Evolutionary conservation across 2,888 invertebrate genomes (phyloP).

Genomic region (Dasypogon diadema): DNA sequence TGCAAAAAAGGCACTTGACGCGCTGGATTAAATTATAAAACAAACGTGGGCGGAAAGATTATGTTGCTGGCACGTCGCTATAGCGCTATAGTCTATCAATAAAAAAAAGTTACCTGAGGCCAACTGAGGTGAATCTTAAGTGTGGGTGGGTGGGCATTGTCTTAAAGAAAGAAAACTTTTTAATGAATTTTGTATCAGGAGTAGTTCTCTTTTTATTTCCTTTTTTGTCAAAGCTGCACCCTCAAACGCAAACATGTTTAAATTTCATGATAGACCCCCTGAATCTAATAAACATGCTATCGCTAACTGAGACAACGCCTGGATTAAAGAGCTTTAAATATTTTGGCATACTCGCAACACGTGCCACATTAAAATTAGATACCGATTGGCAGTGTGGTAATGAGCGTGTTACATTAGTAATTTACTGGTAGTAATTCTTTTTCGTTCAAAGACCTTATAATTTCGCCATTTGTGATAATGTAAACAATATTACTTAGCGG

Average conservation of each 20-base stretch:
- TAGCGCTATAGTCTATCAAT: neutral
- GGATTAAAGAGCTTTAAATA: too few relatives aligned
- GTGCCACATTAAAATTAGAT: too few relatives aligned
- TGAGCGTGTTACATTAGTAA: too few relatives aligned
- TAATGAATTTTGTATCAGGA: slow-evolving; percentile 9
- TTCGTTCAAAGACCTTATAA: too few relatives aligned
- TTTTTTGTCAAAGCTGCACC: neutral
- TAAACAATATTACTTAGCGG: too few relatives aligned
- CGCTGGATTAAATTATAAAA: slow-evolving; percentile 42
- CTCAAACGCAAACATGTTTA: slow-evolving; percentile 8
- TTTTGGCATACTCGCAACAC: too few relatives aligned
- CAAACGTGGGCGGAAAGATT: slow-evolving; percentile 40
- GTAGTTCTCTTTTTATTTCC: too few relatives aligned
- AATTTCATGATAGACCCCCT: slow-evolving; percentile 7
- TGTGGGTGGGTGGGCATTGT: slow-evolving; percentile 35
- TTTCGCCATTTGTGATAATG: too few relatives aligned
- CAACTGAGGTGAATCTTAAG: slow-evolving; percentile 39
- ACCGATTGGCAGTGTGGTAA: too few relatives aligned
- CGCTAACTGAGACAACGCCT: too few relatives aligned
- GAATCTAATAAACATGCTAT: too few relatives aligned
- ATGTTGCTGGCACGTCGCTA: slow-evolving; percentile 13
- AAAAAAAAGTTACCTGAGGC: slow-evolving; percentile 4
- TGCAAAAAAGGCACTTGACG: slow-evolving; percentile 26
- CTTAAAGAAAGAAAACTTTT: slow-evolving; percentile 12
- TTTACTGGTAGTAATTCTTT: too few relatives aligned